Base-by-base conservation (phyloP, 2,797 vertebrate species). In the Megaceryle alcyon region DNA sequence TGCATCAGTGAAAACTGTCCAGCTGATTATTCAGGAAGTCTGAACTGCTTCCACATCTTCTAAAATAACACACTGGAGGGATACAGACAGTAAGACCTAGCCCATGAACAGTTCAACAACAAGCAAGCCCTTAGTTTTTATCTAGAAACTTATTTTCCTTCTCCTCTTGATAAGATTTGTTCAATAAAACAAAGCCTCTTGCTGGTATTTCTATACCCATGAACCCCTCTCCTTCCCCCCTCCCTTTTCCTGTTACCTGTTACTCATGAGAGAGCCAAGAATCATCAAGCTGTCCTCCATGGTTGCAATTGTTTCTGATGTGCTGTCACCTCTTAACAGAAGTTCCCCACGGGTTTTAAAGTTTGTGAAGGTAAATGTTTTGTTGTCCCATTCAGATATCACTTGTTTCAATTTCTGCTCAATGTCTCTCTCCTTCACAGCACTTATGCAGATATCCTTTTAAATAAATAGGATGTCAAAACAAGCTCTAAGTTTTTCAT, bases 201-300 rank as follows among this genome's bases (percentile, higher is more conserved):
- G 31, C 4, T 46, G 41, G 25, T 20, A 68, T 70, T 82, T 76
- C 82, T 33, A 25, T 37, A 15, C 60, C 15, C 12, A 23, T 51
- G 49, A 15, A 3, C 4, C 5, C 4, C 21, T 14, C 35, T 35
- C 35, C 35, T 35, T 35, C 9, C 35, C 35, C 35, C 35, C 35
- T 35, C 35, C 9, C 14, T 9, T 22, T 48, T 86, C 8, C 53
- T 70, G 29, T 92, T 96, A 99, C 99, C 99, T 99, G 98, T 99
- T 99, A 97, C 97, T 99, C 98, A 99, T 98, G 7, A 99, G 98
- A 57, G 99, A 99, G 6, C 98, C 98, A 91, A 99, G 97, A 76
- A 99, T 61, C 99, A 99, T 99, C 94, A 99, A 97, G 95, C 99
- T 99, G 98, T 99, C 99, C 94, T 99, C 99, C 98, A 99, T 98